These are phyloP conservation scores for Mastomys coucha DNA, from an alignment of 2,113 vertebrate species.

Conservation along the genomic window DNA sequence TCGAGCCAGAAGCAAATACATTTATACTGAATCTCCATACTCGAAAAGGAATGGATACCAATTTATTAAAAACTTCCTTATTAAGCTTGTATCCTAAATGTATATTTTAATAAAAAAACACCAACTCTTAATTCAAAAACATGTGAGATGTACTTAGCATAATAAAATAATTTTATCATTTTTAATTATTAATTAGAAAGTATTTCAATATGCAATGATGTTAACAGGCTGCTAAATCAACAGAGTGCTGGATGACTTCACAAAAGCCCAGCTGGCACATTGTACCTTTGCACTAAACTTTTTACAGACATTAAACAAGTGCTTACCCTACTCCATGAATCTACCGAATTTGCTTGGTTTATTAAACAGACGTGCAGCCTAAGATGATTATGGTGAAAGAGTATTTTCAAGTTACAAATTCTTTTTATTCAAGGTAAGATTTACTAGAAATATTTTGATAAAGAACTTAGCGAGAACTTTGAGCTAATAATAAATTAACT, in stretches of 20 bases:
- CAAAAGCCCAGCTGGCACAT: neutral
- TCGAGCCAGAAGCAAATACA: neutral
- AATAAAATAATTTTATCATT: neutral
- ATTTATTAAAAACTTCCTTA: neutral
- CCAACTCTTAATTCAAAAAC: neutral
- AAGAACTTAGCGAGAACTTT: constrained; percentile 70
- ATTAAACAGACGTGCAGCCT: constrained; percentile 41
- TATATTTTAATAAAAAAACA: neutral
- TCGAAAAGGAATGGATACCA: neutral
- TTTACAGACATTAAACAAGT: constrained; percentile 48
- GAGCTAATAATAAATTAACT: constrained; percentile 39
- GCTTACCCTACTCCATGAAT: constrained; percentile 47
- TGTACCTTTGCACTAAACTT: constrained; percentile 51
- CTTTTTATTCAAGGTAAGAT: constrained; percentile 71
- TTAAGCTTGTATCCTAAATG: constrained; percentile 21
- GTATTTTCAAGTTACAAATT: constrained; percentile 70
- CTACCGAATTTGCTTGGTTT: constrained; percentile 48
- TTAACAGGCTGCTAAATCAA: constrained; percentile 31
- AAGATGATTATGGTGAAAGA: constrained; percentile 65
- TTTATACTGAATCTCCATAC: neutral
- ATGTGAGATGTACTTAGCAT: neutral
- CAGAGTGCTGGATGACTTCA: neutral
- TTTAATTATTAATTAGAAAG: constrained; percentile 52
- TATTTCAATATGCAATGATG: neutral
- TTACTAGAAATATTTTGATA: constrained; percentile 46